These are phyloP conservation scores for Caenorhabditis drosophilae DNA, from an alignment of 2,888 invertebrate species.

Conservation along the genomic window DNA sequence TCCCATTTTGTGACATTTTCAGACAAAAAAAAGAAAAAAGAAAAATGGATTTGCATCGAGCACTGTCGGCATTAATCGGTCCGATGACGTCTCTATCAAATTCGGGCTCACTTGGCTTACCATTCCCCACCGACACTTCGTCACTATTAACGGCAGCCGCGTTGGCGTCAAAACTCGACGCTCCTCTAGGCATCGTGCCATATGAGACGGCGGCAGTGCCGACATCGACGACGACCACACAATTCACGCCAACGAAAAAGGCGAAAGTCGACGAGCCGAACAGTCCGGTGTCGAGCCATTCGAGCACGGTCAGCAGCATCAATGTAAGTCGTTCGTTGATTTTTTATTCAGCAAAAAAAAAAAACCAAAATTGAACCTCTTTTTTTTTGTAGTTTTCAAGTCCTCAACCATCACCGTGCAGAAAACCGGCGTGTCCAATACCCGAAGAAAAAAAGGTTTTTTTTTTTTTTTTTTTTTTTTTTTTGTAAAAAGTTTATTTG, in stretches of 20 bases:
- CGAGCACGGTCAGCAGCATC: slow-evolving; percentile 33
- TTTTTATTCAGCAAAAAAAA: background rate
- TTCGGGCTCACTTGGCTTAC: slow-evolving; percentile 28
- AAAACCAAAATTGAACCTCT: background rate
- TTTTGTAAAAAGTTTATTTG: background rate
- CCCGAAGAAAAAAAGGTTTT: slow-evolving; percentile 60
- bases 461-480: slow-evolving; percentile 1
- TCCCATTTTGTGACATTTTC: no score
- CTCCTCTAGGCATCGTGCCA: slow-evolving; percentile 26
- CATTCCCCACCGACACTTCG: slow-evolving; percentile 9
- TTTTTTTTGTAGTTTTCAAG: slow-evolving; percentile 40
- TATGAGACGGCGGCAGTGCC: slow-evolving; percentile 8
- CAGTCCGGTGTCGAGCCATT: slow-evolving; percentile 36
- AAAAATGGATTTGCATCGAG: slow-evolving; percentile 29
- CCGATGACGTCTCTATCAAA: slow-evolving; percentile 8
- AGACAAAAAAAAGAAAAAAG: no score
- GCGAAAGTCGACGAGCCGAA: slow-evolving; percentile 17
- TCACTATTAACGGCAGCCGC: background rate
- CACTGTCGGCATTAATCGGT: slow-evolving; percentile 17
- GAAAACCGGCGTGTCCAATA: slow-evolving; percentile 56
- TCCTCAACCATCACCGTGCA: slow-evolving; percentile 41
- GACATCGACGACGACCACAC: background rate
- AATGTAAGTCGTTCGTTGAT: slow-evolving; percentile 14
- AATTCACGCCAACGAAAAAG: slow-evolving; percentile 30
- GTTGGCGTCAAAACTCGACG: slow-evolving; percentile 13